Conservation (phyloP, 1,140 invertebrate species). For the Physella acuta region DNA sequence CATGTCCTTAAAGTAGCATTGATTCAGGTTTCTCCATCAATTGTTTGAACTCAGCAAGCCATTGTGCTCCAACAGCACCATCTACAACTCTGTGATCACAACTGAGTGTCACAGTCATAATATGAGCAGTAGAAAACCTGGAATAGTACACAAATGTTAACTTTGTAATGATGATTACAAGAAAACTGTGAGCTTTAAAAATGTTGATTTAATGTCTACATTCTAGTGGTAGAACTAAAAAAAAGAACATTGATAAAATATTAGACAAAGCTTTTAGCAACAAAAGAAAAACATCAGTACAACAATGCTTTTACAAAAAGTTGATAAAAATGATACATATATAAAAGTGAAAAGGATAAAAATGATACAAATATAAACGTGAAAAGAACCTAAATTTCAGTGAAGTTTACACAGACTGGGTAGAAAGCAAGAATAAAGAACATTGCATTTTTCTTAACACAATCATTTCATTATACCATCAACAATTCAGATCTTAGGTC, state of each 20-base stretch:
- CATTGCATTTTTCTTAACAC: no score
- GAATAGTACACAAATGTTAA: conserved; percentile 33
- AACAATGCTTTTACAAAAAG: no score
- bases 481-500: no score
- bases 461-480: no score
- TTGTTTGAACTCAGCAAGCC: conserved; percentile 69
- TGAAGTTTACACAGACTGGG: no score
- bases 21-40: conserved; percentile 68
- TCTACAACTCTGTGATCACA: conserved; percentile 77
- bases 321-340: no score
- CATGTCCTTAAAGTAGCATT: conserved; percentile 67
- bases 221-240: background rate
- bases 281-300: no score
- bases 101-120: conserved; percentile 71
- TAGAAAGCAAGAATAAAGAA: no score
- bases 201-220: background rate
- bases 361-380: no score
- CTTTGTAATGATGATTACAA: background rate
- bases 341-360: no score
- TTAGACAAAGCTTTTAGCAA: no score
- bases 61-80: conserved; percentile 73
- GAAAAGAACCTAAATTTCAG: no score
- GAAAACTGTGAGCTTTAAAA: background rate
- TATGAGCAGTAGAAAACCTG: conserved; percentile 62
- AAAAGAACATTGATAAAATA: background rate